Conservation (phyloP, 2,888 invertebrate species). For the Athripsodes cinereus region DNA sequence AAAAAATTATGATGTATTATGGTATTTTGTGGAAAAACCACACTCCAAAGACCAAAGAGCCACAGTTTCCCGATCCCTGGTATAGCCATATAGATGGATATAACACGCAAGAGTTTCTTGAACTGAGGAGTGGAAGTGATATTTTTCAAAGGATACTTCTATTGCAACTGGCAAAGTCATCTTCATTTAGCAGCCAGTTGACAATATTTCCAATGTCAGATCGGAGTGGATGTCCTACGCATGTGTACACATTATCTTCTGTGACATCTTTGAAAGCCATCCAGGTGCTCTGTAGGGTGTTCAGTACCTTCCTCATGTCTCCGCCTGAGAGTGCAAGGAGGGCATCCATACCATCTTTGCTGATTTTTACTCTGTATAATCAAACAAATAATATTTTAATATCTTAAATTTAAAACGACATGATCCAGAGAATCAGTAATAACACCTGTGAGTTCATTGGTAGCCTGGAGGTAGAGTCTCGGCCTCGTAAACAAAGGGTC, state of each 20-base stretch:
- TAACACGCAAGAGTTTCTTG: too few relatives aligned
- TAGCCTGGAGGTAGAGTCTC: too few relatives aligned
- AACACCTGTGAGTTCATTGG: too few relatives aligned
- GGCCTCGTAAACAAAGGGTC: too few relatives aligned
- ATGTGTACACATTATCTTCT: slow-evolving; percentile 87
- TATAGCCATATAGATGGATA: too few relatives aligned
- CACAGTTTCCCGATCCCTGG: too few relatives aligned
- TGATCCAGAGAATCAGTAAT: too few relatives aligned
- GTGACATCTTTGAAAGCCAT: slow-evolving; percentile 85
- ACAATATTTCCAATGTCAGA: slow-evolving; percentile 84
- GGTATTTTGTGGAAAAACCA: too few relatives aligned
- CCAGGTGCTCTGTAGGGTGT: slow-evolving; percentile 93
- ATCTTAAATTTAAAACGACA: too few relatives aligned
- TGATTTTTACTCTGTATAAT: slow-evolving; percentile 72
- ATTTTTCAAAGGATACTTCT: slow-evolving; percentile 63
- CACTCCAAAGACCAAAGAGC: too few relatives aligned
- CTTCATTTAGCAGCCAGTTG: slow-evolving; percentile 78
- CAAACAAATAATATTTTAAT: slow-evolving; percentile 22
- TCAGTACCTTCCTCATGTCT: slow-evolving; percentile 96
- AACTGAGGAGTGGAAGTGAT: too few relatives aligned
- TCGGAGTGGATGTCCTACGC: slow-evolving; percentile 93
- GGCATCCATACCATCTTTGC: slow-evolving; percentile 85
- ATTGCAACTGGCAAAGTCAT: slow-evolving; percentile 67
- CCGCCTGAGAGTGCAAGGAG: slow-evolving; percentile 85
- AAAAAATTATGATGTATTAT: too few relatives aligned